These are phyloP conservation scores for Diachasmimorpha longicaudata DNA, from an alignment of 1,140 invertebrate species.

Conservation along the genomic window DNA sequence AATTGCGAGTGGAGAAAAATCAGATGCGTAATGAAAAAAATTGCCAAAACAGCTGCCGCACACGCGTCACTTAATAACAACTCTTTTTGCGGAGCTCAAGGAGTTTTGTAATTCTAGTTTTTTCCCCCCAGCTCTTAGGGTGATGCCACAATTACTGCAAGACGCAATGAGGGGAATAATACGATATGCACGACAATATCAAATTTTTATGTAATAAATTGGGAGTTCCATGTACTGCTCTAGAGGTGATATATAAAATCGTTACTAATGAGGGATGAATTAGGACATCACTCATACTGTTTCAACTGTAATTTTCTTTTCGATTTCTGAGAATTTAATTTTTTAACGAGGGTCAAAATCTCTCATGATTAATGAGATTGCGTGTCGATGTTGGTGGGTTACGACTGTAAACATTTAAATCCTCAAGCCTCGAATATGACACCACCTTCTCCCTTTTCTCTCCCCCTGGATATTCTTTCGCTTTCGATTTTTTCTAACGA, in stretches of 20 bases:
- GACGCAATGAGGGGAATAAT: too few species aligned
- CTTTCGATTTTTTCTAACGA: not conserved
- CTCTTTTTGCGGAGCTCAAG: constrained; percentile 42
- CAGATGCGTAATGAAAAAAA: constrained; percentile 39
- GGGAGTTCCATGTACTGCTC: too few species aligned
- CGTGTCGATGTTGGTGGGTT: constrained; percentile 33
- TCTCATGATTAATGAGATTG: constrained; percentile 18
- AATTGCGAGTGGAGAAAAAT: not conserved
- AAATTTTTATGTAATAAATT: too few species aligned
- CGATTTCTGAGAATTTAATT: too few species aligned
- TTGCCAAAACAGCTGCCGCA: constrained; percentile 51
- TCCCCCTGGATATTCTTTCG: not conserved
- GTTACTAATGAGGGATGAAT: too few species aligned
- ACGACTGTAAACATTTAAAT: constrained; percentile 13
- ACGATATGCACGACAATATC: too few species aligned
- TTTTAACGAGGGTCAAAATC: not conserved
- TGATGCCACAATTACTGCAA: too few species aligned
- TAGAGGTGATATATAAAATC: too few species aligned
- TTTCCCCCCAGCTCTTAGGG: not conserved
- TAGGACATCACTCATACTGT: too few species aligned
- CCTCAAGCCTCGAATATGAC: not conserved
- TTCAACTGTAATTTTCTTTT: too few species aligned
- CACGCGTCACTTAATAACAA: constrained; percentile 55
- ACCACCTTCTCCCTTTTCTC: not conserved
- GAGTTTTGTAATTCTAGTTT: constrained; percentile 26